These are phyloP conservation scores for Sphenopsis melanotis DNA, from an alignment of 2,797 vertebrate genomes.

Conservation along the genomic window DNA sequence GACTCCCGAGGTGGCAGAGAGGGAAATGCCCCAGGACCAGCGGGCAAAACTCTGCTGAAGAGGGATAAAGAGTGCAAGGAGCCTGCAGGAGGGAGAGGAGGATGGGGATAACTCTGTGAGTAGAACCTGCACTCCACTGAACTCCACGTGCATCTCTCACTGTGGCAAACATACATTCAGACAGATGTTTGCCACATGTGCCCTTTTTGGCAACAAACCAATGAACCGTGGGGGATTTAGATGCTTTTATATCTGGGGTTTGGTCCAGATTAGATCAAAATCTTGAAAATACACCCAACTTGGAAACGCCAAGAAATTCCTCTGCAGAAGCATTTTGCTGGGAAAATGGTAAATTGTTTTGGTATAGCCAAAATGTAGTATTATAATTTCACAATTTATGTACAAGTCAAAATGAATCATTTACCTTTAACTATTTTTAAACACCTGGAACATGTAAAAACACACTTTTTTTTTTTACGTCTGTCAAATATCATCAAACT, in stretches of 20 bases:
- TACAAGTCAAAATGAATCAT: constrained; percentile 23
- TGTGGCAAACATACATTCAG: accelerated
- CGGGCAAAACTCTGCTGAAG: neutral
- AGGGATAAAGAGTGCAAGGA: neutral
- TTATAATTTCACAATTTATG: neutral
- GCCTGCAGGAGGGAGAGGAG: neutral
- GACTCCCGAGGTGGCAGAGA: accelerated
- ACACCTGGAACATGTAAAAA: neutral
- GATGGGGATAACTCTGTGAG: neutral
- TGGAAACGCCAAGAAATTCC: neutral
- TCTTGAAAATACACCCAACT: neutral
- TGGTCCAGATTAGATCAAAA: neutral
- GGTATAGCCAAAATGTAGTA: neutral
- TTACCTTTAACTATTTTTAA: neutral
- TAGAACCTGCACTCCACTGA: neutral
- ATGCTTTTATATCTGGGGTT: neutral
- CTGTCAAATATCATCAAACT: neutral
- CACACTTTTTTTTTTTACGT: neutral
- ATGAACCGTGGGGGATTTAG: accelerated
- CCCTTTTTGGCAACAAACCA: neutral
- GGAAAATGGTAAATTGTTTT: neutral
- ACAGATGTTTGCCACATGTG: neutral
- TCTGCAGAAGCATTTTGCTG: neutral
- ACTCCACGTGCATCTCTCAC: neutral
- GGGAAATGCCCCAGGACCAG: neutral